These are phyloP conservation scores for Limnephilus rhombicus DNA, from an alignment of 2,888 invertebrate species.

Conservation along the genomic window DNA sequence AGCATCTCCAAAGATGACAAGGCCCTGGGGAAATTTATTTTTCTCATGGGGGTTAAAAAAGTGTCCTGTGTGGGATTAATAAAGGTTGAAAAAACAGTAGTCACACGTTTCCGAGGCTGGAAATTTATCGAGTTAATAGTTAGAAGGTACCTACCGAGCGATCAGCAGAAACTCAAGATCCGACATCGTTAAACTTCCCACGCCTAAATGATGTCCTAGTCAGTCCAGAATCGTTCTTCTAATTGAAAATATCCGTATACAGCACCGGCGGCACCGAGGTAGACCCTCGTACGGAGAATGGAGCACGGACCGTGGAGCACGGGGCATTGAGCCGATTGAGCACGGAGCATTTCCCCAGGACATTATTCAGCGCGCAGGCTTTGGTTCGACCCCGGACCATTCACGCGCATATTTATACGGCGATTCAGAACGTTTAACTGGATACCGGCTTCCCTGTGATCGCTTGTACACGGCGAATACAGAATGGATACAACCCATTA, in stretches of 20 bases:
- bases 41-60: too few species aligned
- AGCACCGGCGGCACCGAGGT: neutral
- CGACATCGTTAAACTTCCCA: neutral
- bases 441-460: neutral
- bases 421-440: conserved; percentile 36
- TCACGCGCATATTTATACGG: neutral
- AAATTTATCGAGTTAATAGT: neutral
- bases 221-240: neutral
- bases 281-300: neutral
- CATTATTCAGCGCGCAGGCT: neutral
- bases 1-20: too few species aligned
- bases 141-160: neutral
- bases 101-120: neutral
- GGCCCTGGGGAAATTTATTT: too few species aligned
- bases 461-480: neutral
- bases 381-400: neutral
- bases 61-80: too few species aligned
- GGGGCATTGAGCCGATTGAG: neutral
- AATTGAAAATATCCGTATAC: neutral
- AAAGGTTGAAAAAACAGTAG: too few species aligned
- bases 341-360: neutral
- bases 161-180: neutral
- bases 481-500: conserved; percentile 10
- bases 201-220: neutral
- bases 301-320: neutral